phyloP scores from a whole-genome alignment of 2,888 invertebrate species.

The Lottia gigantea region DNA sequence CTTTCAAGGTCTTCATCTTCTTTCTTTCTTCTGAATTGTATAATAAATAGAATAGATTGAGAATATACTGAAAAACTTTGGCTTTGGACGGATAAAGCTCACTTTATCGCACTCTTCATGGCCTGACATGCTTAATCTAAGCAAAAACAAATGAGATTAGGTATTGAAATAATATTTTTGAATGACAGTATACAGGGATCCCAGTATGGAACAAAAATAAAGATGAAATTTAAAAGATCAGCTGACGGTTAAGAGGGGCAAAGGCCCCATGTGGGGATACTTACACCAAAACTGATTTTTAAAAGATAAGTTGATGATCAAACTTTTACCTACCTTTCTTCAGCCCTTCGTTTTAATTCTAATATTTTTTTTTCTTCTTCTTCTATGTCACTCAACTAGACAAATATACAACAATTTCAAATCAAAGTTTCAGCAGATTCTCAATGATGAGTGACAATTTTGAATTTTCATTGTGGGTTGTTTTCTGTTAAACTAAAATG shows the following conservation, averaged over 20 bases:
- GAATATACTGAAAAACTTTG: not conserved
- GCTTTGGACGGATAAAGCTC: too few relatives aligned
- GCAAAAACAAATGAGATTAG: too few relatives aligned
- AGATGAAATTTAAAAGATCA: too few relatives aligned
- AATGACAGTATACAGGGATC: too few relatives aligned
- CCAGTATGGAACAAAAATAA: too few relatives aligned
- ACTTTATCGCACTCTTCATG: not conserved
- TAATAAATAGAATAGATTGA: slow-evolving; percentile 5
- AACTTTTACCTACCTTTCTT: slow-evolving; percentile 44
- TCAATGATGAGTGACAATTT: too few relatives aligned
- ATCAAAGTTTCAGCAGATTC: too few relatives aligned
- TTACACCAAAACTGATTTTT: too few relatives aligned
- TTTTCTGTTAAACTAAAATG: not conserved
- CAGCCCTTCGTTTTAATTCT: slow-evolving; percentile 45
- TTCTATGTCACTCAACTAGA: slow-evolving; percentile 37
- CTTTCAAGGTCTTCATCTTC: slow-evolving; percentile 57
- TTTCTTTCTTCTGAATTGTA: slow-evolving; percentile 37
- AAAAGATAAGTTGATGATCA: not conserved
- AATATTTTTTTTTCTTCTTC: slow-evolving; percentile 48
- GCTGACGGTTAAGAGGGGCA: too few relatives aligned
- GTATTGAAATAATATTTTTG: too few relatives aligned
- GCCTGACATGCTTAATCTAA: slow-evolving; percentile 18
- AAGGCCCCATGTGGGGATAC: too few relatives aligned
- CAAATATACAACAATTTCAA: not conserved
- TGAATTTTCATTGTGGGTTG: not conserved